Base-by-base conservation (phyloP, 2,113 vertebrate genomes). In the Lepisosteus oculatus region DNA sequence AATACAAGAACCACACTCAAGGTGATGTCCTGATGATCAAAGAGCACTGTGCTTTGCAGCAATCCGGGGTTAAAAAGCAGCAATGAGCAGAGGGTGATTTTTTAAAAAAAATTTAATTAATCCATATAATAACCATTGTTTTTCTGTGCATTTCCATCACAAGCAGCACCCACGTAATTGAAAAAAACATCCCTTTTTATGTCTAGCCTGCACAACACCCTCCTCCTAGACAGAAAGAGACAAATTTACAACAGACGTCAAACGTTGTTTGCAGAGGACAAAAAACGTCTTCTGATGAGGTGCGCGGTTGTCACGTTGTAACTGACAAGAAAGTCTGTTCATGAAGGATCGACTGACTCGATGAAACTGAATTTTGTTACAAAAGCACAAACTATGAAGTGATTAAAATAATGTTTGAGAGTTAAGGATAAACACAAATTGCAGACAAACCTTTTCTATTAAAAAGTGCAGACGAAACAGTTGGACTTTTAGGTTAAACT, bases 391-490 rank as follows among this genome's bases (percentile, higher is more conserved):
- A 61, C 81, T 82, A 80, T 84, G 75, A 83, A 83, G 87, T 81
- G 83, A 83, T 82, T 80, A 80, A 87, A 86, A 87, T 76, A 87
- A 81, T 84, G 83, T 81, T 69, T 83, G 73, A 88, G 85, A 90
- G 85, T 81, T 88, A 85, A 86, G 89, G 68, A 78, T 86, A 87
- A 90, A 88, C 87, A 84, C 92, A 95, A 93, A 93, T 95, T 93
- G 95, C 94, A 96, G 92, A 96, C 95, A 97, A 96, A 96, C 92
- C 91, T 88, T 92, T 90, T 93, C 93, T 93, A 93, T 92, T 93
- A 95, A 94, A 97, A 95, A 97, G 96, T 96, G 95, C 96, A 96
- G 93, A 88, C 93, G 90, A 95, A 96, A 95, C 93, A 97, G 92
- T 95, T 95, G 92, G 85, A 43, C 83, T 88, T 94, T 96, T 94